phyloP scores from a whole-genome alignment of 2,888 invertebrate genomes.

The Luperina nickerlii region DNA sequence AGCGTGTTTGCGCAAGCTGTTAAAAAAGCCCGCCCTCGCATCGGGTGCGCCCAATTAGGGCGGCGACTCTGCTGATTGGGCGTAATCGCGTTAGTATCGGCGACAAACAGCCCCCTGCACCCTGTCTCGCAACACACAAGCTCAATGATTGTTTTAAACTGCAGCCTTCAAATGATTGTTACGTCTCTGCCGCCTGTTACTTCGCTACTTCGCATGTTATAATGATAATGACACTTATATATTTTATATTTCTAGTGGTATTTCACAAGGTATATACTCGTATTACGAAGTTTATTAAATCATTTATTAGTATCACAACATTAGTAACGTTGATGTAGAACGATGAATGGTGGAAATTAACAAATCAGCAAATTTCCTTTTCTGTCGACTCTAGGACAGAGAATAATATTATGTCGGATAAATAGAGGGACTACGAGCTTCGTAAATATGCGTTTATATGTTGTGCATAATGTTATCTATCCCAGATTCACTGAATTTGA shows the following conservation, averaged over 20 bases:
- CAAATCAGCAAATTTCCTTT: neutral
- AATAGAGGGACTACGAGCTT: neutral
- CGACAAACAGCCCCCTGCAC: conserved; percentile 79
- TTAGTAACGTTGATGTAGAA: conserved; percentile 4
- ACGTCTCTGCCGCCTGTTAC: conserved; percentile 1
- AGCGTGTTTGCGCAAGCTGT: conserved; percentile 86
- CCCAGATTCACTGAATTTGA: neutral
- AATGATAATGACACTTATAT: neutral
- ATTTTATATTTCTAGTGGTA: neutral
- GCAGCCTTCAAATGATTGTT: conserved; percentile 44
- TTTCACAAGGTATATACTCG: neutral
- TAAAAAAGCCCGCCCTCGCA: conserved; percentile 89
- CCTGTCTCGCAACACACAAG: conserved; percentile 64
- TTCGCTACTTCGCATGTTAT: neutral
- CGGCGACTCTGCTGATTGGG: conserved; percentile 89
- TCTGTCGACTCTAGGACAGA: neutral
- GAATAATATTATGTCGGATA: neutral
- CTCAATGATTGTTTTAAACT: conserved; percentile 51
- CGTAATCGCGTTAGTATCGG: conserved; percentile 89
- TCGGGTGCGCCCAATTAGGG: conserved; percentile 88
- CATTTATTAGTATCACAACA: neutral
- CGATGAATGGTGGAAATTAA: neutral
- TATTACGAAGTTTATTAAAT: neutral
- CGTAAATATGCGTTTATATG: neutral
- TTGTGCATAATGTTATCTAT: neutral